Evolutionary conservation across 2,888 invertebrate genomes (phyloP).

Genomic region (Harmothoe impar): DNA sequence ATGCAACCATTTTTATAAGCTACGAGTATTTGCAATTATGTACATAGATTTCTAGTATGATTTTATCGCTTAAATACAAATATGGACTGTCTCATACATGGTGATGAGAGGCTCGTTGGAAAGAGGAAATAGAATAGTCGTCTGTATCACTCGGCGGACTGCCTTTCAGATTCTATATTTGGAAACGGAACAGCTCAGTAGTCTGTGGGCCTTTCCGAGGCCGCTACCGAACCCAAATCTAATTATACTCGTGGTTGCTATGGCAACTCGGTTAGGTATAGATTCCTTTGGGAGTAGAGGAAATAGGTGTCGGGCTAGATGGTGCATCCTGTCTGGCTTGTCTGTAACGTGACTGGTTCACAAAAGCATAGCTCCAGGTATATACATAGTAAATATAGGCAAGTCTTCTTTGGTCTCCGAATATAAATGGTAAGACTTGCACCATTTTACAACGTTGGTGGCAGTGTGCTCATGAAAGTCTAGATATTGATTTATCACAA

Average conservation of each 20-base stretch:
- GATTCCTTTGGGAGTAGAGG: background rate
- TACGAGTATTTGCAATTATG: background rate
- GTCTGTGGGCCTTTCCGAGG: background rate
- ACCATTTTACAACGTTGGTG: too few relatives aligned
- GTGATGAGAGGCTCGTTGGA: too few relatives aligned
- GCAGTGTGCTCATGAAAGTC: too few relatives aligned
- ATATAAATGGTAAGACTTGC: too few relatives aligned
- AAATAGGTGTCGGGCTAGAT: too few relatives aligned
- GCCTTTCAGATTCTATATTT: conserved; percentile 29
- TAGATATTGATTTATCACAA: too few relatives aligned
- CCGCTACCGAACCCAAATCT: background rate
- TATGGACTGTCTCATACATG: too few relatives aligned
- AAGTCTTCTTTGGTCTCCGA: too few relatives aligned
- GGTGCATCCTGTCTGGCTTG: background rate
- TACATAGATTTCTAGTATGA: background rate
- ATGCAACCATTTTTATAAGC: background rate
- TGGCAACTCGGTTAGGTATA: background rate
- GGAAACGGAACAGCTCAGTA: background rate
- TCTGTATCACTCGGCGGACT: background rate
- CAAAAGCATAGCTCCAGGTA: too few relatives aligned
- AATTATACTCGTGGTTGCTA: conserved; percentile 22
- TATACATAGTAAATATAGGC: too few relatives aligned
- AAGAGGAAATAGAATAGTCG: too few relatives aligned
- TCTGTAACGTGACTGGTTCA: background rate
- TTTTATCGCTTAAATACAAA: too few relatives aligned